These are phyloP conservation scores for Alethe diademata DNA, from an alignment of 2,113 vertebrate genomes.

Conservation along the genomic window DNA sequence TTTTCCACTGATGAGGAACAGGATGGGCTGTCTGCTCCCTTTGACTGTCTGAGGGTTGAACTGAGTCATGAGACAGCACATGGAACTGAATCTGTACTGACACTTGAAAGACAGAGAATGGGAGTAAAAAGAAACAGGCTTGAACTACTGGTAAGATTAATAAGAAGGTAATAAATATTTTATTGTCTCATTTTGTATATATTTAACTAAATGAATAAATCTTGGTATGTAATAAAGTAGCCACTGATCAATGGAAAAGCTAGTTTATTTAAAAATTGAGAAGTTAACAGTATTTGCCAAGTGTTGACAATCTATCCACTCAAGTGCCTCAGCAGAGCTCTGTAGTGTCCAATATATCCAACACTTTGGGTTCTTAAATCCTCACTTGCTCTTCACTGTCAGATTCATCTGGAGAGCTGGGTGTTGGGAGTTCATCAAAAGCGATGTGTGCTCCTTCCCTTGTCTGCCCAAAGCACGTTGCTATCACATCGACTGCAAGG, in stretches of 20 bases:
- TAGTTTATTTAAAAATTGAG: constrained; percentile 61
- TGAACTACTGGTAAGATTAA: constrained; percentile 54
- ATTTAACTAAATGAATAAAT: constrained; percentile 58
- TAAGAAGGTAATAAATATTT: constrained; percentile 76
- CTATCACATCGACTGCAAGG: constrained; percentile 89
- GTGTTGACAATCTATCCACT: constrained; percentile 4
- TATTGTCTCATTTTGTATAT: constrained; percentile 69
- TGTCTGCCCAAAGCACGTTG: constrained; percentile 89
- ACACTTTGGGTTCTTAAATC: constrained; percentile 56
- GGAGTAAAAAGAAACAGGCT: constrained; percentile 38
- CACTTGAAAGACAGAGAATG: constrained; percentile 17
- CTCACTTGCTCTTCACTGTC: constrained; percentile 74
- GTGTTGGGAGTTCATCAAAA: constrained; percentile 80
- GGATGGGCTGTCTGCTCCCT: not conserved
- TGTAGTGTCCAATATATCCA: constrained; percentile 40
- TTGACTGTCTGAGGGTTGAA: not conserved
- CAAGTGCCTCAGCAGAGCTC: constrained; percentile 19
- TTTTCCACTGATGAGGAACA: not conserved
- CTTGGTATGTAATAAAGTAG: constrained; percentile 52
- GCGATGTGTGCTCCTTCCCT: constrained; percentile 83
- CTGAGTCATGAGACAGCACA: not conserved
- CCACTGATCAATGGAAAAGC: constrained; percentile 51
- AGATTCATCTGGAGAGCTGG: constrained; percentile 82
- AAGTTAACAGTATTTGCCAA: constrained; percentile 42
- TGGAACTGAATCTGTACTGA: constrained; percentile 6